A percentile compares a stretch with the other conserved stretches of the same genome.
These are phyloP conservation scores for Eleginops maclovinus DNA, from an alignment of 2,113 vertebrate genomes.

Conservation along the genomic window DNA sequence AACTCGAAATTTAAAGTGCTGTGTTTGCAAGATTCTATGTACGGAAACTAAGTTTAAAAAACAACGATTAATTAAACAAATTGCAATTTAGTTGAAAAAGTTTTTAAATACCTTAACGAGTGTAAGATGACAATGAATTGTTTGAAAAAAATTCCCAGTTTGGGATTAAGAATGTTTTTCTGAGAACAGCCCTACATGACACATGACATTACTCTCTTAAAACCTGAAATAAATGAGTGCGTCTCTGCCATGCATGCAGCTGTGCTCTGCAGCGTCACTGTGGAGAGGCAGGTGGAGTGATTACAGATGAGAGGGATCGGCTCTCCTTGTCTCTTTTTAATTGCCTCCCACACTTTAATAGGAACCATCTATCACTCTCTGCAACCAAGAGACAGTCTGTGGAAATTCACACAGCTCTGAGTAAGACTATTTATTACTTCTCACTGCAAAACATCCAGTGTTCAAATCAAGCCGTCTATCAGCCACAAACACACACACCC, in stretches of 20 bases:
- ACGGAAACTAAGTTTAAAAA: too few species aligned
- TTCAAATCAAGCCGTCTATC: constrained; percentile 25
- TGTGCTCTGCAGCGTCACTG: constrained; percentile 17
- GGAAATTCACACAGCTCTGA: constrained; percentile 56
- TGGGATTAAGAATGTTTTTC: too few species aligned
- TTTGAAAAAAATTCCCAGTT: too few species aligned
- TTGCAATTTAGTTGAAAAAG: too few species aligned
- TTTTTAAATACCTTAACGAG: too few species aligned
- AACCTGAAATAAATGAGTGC: constrained; percentile 14
- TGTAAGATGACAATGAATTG: too few species aligned
- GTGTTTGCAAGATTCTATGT: too few species aligned
- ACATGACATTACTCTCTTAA: neutral
- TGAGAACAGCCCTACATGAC: neutral
- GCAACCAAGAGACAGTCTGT: constrained; percentile 30
- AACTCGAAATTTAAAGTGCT: too few species aligned
- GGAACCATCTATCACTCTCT: constrained; percentile 74
- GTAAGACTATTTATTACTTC: constrained; percentile 36
- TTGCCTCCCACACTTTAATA: constrained; percentile 76
- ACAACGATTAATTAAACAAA: too few species aligned
- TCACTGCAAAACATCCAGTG: constrained; percentile 22
- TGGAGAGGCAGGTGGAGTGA: constrained; percentile 40
- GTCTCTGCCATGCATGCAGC: constrained; percentile 9
- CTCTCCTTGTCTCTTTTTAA: constrained; percentile 70
- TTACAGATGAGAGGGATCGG: constrained; percentile 60
- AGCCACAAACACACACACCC: constrained; percentile 1